Evolutionary conservation across 2,797 vertebrate genomes (phyloP).

Genomic region (Pantherophis alleghaniensis): DNA sequence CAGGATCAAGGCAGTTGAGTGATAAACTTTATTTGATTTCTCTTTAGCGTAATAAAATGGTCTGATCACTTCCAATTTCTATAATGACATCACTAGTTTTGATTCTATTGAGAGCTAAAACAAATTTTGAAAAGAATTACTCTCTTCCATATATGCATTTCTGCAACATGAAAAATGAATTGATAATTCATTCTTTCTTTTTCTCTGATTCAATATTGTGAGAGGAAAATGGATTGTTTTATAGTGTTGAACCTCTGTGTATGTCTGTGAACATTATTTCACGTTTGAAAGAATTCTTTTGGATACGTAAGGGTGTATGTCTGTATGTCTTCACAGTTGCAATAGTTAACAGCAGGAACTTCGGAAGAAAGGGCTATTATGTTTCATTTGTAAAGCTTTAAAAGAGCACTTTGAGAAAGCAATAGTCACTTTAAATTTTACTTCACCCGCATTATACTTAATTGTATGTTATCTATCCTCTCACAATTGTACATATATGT

Average conservation of each 20-base stretch:
- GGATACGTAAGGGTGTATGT: neutral
- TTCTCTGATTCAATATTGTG: neutral
- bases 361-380: neutral
- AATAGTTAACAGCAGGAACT: neutral
- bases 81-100: neutral
- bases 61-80: neutral
- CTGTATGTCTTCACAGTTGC: neutral
- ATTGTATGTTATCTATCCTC: neutral
- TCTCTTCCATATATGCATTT: neutral
- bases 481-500: neutral
- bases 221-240: neutral
- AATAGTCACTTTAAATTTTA: neutral
- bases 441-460: neutral
- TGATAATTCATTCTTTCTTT: neutral
- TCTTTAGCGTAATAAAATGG: neutral
- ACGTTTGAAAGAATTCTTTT: constrained; percentile 10
- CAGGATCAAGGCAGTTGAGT: neutral
- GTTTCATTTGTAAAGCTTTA: neutral
- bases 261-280: neutral
- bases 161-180: neutral
- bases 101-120: neutral
- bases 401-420: neutral
- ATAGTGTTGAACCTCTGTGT: neutral
- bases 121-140: neutral
- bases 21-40: neutral